Percentiles rank a stretch among this genome's conserved stretches.
Evolutionary conservation across 2,113 vertebrate genomes (phyloP).

Genomic region (Notarius quadriscutis): DNA sequence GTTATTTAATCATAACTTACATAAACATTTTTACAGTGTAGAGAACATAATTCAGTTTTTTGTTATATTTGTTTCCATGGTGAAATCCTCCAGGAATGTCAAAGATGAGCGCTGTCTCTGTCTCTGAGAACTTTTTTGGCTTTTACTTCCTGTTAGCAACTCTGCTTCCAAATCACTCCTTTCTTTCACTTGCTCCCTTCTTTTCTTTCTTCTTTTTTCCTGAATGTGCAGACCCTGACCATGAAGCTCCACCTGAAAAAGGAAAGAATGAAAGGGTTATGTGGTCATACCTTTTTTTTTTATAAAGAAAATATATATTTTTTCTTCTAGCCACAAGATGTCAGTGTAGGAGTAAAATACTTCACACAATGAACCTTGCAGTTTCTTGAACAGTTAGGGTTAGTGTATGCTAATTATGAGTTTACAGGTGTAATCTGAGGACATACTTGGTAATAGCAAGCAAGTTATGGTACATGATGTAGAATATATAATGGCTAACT

Average conservation of each 20-base stretch:
- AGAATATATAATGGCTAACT: not conserved
- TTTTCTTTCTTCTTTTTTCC: conserved; percentile 43
- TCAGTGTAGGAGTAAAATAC: not conserved
- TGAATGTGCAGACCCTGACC: conserved; percentile 50
- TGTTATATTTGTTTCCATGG: not conserved
- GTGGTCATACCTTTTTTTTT: not conserved
- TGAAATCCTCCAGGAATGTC: not conserved
- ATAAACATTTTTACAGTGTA: not conserved
- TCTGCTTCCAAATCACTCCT: not conserved
- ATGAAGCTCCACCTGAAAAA: conserved; percentile 53
- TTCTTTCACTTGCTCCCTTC: conserved; percentile 38
- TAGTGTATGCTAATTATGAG: not conserved
- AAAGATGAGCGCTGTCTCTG: conserved; percentile 63
- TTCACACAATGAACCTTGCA: not conserved
- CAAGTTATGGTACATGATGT: not conserved
- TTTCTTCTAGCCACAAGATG: conserved; percentile 16
- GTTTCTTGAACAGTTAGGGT: not conserved
- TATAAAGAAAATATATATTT: not conserved
- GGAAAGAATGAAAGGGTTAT: not conserved
- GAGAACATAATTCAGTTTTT: not conserved
- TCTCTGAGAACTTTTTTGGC: conserved; percentile 46
- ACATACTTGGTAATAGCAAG: not conserved
- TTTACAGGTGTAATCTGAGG: not conserved
- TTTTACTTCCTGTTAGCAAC: conserved; percentile 43
- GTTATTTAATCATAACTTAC: not conserved